Evolutionary conservation across 2,113 vertebrate genomes (phyloP).

Genomic region (Mormyrus iriodes): DNA sequence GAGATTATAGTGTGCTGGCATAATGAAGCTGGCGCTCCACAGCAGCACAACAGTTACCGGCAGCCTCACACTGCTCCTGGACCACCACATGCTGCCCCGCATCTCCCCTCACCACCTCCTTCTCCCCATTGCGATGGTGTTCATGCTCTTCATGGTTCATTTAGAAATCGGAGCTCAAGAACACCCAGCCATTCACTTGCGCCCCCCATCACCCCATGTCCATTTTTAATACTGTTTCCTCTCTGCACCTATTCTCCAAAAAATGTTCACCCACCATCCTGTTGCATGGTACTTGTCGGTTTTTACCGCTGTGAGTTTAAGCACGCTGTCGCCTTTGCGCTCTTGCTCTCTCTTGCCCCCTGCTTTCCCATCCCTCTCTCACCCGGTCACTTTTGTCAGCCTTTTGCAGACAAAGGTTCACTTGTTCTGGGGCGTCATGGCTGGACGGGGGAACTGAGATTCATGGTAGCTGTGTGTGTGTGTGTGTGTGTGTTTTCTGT

Average conservation of each 20-base stretch:
- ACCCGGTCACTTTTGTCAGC: not conserved
- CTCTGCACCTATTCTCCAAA: conserved; percentile 20
- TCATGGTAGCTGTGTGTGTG: not conserved
- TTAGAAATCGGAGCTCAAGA: conserved; percentile 44
- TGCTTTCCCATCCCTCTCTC: conserved; percentile 27
- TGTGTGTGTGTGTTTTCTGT: not conserved
- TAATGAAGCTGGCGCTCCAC: not conserved
- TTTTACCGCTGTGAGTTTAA: not conserved
- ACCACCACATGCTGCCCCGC: not conserved
- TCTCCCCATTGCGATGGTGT: conserved; percentile 26
- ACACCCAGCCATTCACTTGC: conserved; percentile 33
- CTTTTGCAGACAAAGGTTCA: not conserved
- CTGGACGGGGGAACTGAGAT: not conserved
- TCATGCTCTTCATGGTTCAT: conserved; percentile 43
- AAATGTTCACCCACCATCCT: conserved; percentile 26
- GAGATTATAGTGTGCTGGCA: not conserved
- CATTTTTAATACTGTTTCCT: not conserved
- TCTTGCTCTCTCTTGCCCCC: conserved; percentile 11
- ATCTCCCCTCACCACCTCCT: no score
- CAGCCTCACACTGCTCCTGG: not conserved
- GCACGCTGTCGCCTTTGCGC: not conserved
- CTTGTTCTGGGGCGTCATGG: not conserved
- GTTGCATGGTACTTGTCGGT: not conserved
- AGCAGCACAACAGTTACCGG: not conserved
- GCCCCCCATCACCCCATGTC: conserved; percentile 15